These are phyloP conservation scores for Platichthys flesus DNA, from an alignment of 2,113 vertebrate genomes.

Conservation along the genomic window DNA sequence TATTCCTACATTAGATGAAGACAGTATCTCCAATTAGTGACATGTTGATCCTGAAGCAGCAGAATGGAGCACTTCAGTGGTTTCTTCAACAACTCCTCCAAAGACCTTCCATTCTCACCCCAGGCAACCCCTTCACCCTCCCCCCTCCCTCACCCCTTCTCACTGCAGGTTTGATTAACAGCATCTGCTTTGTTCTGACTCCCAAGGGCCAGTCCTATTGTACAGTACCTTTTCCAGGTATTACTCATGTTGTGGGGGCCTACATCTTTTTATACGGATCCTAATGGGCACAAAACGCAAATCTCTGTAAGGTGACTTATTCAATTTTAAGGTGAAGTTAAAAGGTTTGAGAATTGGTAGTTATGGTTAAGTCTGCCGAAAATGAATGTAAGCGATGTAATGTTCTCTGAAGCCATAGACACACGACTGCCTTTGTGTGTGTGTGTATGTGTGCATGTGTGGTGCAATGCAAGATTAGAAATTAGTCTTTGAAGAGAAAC, in stretches of 20 bases:
- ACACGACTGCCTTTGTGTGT: too few relatives aligned
- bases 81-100: neutral
- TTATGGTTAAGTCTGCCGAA: too few relatives aligned
- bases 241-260: neutral
- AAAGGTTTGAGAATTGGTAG: too few relatives aligned
- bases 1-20: constrained; percentile 9
- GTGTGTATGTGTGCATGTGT: constrained; percentile 7
- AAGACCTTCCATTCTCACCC: constrained; percentile 7
- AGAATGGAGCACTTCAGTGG: constrained; percentile 4
- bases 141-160: constrained; percentile 21
- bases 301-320: too few relatives aligned
- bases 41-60: constrained; percentile 40
- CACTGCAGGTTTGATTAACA: constrained; percentile 63
- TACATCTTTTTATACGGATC: too few relatives aligned
- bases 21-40: neutral
- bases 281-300: too few relatives aligned
- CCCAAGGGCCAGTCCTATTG: constrained; percentile 47
- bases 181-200: constrained; percentile 60
- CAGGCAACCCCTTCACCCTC: constrained; percentile 4
- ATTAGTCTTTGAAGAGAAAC: constrained; percentile 58
- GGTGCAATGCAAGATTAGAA: constrained; percentile 1
- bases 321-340: too few relatives aligned
- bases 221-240: constrained; percentile 14
- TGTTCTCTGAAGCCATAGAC: neutral
- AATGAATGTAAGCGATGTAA: too few relatives aligned